A percentile compares a stretch with the other conserved stretches of the same genome.
Evolutionary conservation across 2,113 vertebrate genomes (phyloP).

Genomic region (Hemiscyllium ocellatum): DNA sequence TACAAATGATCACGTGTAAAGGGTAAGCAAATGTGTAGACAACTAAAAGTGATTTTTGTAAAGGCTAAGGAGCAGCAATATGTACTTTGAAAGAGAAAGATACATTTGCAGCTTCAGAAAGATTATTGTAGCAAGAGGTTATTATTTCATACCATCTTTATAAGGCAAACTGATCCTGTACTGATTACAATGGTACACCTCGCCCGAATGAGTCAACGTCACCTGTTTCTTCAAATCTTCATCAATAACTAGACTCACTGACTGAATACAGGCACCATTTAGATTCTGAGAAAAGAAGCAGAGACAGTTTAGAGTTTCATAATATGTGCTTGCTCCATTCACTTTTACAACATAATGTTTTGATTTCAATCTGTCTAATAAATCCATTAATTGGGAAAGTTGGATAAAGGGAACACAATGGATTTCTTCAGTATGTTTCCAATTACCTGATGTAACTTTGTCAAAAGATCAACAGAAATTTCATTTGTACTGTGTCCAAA

Average conservation of each 20-base stretch:
- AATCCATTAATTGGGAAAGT: neutral
- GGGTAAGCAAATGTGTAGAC: neutral
- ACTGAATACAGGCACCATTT: conserved; percentile 87
- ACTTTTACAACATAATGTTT: neutral
- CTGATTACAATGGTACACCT: conserved; percentile 79
- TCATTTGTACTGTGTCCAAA: neutral
- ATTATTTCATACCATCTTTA: conserved; percentile 68
- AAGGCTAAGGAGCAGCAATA: neutral
- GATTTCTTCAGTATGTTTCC: neutral
- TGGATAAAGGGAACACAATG: neutral
- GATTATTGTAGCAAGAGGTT: neutral
- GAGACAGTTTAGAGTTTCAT: neutral
- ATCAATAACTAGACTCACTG: conserved; percentile 74
- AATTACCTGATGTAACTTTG: neutral
- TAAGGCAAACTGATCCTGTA: conserved; percentile 88
- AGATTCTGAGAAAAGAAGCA: conserved; percentile 66
- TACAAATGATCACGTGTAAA: neutral
- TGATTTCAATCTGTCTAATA: neutral
- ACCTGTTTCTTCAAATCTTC: conserved; percentile 85
- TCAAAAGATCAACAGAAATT: neutral
- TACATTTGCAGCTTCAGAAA: neutral
- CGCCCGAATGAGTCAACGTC: conserved; percentile 80
- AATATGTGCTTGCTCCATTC: neutral
- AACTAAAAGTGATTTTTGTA: neutral
- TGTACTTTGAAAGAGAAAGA: neutral